Base-by-base conservation (phyloP, 1,140 invertebrate species). In the Propsilocerus akamusi region DNA sequence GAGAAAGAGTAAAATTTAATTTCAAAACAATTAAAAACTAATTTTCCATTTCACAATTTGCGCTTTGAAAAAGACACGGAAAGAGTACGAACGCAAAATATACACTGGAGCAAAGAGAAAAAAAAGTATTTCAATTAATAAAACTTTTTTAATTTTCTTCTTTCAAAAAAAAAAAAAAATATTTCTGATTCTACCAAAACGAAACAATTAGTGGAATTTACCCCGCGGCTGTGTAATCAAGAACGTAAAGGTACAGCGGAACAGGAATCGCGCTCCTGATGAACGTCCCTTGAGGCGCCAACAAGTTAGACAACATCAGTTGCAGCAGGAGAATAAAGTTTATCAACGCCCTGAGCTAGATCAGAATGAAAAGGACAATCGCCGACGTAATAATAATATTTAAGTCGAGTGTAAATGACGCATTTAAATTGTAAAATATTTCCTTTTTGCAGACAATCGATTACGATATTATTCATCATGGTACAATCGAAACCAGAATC, bases 221-320 rank as follows among this genome's bases (percentile, higher is more conserved):
- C 34, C 34, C 22, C 34, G 34, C 10, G 34, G 34, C 17, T 41
- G 34, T 41, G 34, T 41, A 41, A 41, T 41, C 34, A 41, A 41
- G 22, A 41, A 41, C 22, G 34, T 41, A 14, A 41, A 41, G 34
- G 34, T 41, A 41, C 34, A 41, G 17, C 34, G 34, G 5, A 30
- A 30, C 28, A 20, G 17, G 22, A 17, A 20, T 17, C 34, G 22
- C 22, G 22, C 8, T 41, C 17, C 17, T 41, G 4, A 41, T 17
- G 14, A 41, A 20, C 34, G 22, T 3, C 34, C n/a, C n/a, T n/a
- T 5, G 34, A n/a, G 20, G 34, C 34, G 20, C n/a, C 14, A 12
- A n/a, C 28, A 10, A 30, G 14, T 10, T 12, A 41, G 34, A 41
- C 12, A 41, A 20, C 34, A 41, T 20, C 34, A 41, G 17, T 20